A percentile compares a stretch with the other conserved stretches of the same genome.
These are phyloP conservation scores for Hemichromis elongatus DNA, from an alignment of 2,113 vertebrate species.

Conservation along the genomic window DNA sequence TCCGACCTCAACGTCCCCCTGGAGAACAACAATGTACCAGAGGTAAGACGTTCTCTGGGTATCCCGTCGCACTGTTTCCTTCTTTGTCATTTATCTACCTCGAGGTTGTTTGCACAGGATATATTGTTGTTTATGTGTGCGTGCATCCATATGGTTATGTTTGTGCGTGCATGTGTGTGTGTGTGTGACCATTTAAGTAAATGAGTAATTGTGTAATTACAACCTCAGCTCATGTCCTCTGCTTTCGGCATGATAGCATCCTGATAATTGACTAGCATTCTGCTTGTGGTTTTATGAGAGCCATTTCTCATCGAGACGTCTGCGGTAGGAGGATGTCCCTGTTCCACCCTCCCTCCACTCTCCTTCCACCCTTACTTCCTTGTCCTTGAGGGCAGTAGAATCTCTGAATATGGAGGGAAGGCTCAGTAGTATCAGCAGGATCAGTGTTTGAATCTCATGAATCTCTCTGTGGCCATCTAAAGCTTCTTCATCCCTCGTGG, in stretches of 20 bases:
- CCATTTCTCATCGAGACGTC: slow-evolving; percentile 36
- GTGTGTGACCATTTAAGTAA: neutral
- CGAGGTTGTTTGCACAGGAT: neutral
- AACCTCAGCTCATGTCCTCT: slow-evolving; percentile 37
- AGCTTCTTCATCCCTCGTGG: neutral
- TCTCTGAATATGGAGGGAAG: neutral
- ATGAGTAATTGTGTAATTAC: slow-evolving; percentile 55
- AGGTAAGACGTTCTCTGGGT: slow-evolving; percentile 71
- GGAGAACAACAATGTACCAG: slow-evolving; percentile 91
- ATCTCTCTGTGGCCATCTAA: neutral
- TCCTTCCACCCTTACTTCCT: neutral
- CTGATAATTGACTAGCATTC: slow-evolving; percentile 27
- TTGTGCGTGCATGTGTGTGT: neutral
- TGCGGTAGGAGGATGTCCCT: neutral
- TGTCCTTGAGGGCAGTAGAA: slow-evolving; percentile 5
- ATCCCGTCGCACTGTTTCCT: neutral
- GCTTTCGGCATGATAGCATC: neutral
- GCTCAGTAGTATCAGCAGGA: neutral
- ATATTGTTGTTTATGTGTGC: neutral
- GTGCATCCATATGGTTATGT: neutral
- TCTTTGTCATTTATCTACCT: neutral
- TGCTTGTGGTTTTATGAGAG: slow-evolving; percentile 42
- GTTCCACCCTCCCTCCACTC: neutral
- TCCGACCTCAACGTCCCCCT: slow-evolving; percentile 92
- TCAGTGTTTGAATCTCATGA: slow-evolving; percentile 12